phyloP scores from a whole-genome alignment of 2,113 vertebrate genomes.

The Pica pica region DNA sequence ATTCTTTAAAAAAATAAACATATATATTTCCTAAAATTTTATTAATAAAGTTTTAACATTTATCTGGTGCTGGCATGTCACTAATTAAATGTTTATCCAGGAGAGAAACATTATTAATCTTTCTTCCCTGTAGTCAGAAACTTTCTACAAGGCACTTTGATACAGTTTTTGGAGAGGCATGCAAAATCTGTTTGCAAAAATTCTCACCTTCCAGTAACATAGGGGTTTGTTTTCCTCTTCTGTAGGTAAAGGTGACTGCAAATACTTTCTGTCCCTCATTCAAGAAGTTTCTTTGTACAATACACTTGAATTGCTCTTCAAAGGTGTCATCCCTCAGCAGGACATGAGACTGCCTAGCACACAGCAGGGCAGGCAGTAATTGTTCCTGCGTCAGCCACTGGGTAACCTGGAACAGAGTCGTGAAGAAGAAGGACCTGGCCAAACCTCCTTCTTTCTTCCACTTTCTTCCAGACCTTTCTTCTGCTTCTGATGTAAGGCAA shows the following conservation, averaged over 20 bases:
- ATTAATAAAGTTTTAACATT: neutral
- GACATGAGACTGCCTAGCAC: neutral
- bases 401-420: neutral
- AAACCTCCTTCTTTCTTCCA: neutral
- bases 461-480: neutral
- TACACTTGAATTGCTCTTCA: neutral
- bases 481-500: neutral
- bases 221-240: neutral
- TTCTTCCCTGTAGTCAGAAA: neutral
- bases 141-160: neutral
- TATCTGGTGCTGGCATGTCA: neutral
- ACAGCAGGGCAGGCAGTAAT: neutral
- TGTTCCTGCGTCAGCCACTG: neutral
- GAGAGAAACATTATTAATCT: neutral
- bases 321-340: neutral
- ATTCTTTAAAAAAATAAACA: neutral
- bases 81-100: conserved; percentile 9
- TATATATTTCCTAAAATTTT: neutral
- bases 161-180: neutral
- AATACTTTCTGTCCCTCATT: neutral
- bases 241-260: neutral
- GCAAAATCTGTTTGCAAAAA: neutral
- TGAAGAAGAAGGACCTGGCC: neutral
- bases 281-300: neutral
- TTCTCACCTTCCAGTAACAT: neutral